Base-by-base conservation (phyloP, 2,888 invertebrate species). In the Brachyptera putata region DNA sequence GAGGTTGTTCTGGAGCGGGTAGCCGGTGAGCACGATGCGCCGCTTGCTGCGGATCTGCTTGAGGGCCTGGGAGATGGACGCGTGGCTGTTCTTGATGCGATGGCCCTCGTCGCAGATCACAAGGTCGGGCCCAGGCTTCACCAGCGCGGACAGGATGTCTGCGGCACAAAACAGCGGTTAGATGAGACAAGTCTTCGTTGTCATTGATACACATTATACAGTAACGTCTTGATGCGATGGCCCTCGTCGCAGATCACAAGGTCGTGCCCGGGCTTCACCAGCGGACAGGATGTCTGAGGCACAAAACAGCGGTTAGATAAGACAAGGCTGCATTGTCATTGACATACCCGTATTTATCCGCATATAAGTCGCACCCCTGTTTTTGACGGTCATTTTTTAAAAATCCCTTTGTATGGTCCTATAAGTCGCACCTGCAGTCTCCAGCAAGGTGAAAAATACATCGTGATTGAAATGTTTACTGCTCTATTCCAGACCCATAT, bases 41-140 rank as follows among this genome's bases (percentile, higher is more conserved):
- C 98, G 84, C 71, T 94, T 92, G 0, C 98, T 97, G 68, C 89
- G 81, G 78, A 99, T 95, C 71, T 93, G 91, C 72, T 97, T 97
- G 39, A 99, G 78, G 0, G 97, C 94, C 72, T 91, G 87, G 0
- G 97, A 95, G 68, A 96, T 97, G 63, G 95, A 94, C 1, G 99
- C 96, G 70, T 95, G 95, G 0, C 95, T 91, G 74, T 98, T 99
- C 76, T 99, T 99, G 66, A 99, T 99, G 18, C 97, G 82, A 74
- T 99, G 99, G 0, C 98, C 96, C 75, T 96, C 96, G 69, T 96
- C 96, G 72, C 96, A 96, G 64, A 96, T 93, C 0, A 96, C 91
- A 56, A 95, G 76, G 76, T 96, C 95, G 0, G 96, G 95, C 0
- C 96, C 96, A 0, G 95, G 95, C 68, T 85, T 86, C 0, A 95